Evolutionary conservation across 1,140 invertebrate species (phyloP).

Genomic region (Trichonephila clavipes): DNA sequence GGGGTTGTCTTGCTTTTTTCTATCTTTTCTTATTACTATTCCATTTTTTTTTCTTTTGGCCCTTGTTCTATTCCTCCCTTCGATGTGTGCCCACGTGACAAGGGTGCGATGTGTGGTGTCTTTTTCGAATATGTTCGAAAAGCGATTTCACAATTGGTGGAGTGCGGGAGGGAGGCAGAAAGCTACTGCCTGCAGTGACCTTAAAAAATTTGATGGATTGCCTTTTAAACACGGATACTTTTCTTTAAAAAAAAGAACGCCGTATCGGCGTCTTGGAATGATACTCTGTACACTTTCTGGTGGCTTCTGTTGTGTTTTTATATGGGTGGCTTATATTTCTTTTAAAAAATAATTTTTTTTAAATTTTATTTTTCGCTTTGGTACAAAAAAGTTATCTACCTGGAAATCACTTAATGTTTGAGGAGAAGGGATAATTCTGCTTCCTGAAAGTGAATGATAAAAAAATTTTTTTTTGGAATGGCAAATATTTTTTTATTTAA

Average conservation of each 20-base stretch:
- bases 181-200: slow-evolving; percentile 61
- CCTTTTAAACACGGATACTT: slow-evolving; percentile 67
- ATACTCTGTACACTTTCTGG: background rate
- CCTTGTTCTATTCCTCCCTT: background rate
- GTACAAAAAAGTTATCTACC: background rate
- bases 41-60: slow-evolving; percentile 9
- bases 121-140: slow-evolving; percentile 55
- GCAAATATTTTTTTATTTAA: too few relatives aligned
- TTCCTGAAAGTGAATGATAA: too few relatives aligned
- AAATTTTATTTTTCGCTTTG: background rate
- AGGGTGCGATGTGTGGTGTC: slow-evolving; percentile 21
- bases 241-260: background rate
- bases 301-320: background rate
- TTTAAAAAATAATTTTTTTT: background rate
- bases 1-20: slow-evolving; percentile 27
- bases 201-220: slow-evolving; percentile 75
- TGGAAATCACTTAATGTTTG: background rate
- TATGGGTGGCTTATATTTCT: background rate
- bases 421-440: too few relatives aligned
- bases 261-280: background rate
- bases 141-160: slow-evolving; percentile 66
- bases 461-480: too few relatives aligned
- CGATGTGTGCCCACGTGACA: slow-evolving; percentile 57
- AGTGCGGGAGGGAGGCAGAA: background rate
- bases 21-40: slow-evolving; percentile 2